Percentiles rank a stretch among this genome's conserved stretches.
Conservation (phyloP, 2,113 vertebrate species). For the rat (Rattus norvegicus) region GRCr8 NC_086029.1:26185001-26185500, state of each 20-base stretch:
- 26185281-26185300: neutral
- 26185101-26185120: conserved; percentile 57
- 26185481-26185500: too few relatives aligned
- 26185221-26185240: conserved; percentile 77
- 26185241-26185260: conserved; percentile 76
- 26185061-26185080: conserved; percentile 49
- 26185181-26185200: conserved; percentile 71
- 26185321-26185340: neutral
- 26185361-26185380: too few relatives aligned
- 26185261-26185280: conserved; percentile 51
- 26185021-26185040: neutral
- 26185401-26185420: too few relatives aligned
- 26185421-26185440: too few relatives aligned
- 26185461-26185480: too few relatives aligned
- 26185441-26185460: too few relatives aligned
- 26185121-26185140: conserved; percentile 41
- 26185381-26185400: too few relatives aligned
- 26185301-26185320: neutral
- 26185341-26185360: too few relatives aligned
- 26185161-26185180: conserved; percentile 68
- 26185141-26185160: conserved; percentile 52
- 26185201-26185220: conserved; percentile 67
- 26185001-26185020: neutral
- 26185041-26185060: conserved; percentile 34
- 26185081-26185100: conserved; percentile 14